Evolutionary conservation across 2,113 vertebrate genomes (phyloP).

Genomic region (Aspidoscelis tigris): DNA sequence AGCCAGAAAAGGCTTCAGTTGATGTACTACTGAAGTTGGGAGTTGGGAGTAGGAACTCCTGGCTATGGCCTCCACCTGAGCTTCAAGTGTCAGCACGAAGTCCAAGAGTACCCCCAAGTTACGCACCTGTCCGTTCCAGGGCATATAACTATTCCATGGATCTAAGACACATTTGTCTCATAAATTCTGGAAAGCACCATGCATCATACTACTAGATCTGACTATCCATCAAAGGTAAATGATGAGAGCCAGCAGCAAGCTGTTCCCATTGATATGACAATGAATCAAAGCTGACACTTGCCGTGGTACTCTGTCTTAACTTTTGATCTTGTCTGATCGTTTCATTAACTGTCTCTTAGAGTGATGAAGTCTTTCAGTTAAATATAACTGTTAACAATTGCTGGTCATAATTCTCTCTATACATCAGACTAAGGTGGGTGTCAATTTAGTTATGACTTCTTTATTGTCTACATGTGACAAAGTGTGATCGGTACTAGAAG

Average conservation of each 20-base stretch:
- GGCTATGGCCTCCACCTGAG: no score
- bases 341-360: conserved; percentile 16
- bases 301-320: not conserved
- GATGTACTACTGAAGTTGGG: no score
- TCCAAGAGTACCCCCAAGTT: no score
- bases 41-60: no score
- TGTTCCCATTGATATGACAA: not conserved
- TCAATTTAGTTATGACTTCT: not conserved
- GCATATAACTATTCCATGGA: not conserved
- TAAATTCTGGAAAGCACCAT: conserved; percentile 4
- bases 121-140: no score
- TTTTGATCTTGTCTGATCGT: conserved; percentile 7
- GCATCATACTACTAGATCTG: conserved; percentile 2
- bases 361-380: conserved; percentile 1
- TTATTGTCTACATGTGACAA: not conserved
- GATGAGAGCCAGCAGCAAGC: not conserved
- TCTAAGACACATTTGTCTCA: conserved; percentile 8
- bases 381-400: not conserved
- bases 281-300: conserved; percentile 7
- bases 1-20: no score
- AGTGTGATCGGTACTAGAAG: not conserved
- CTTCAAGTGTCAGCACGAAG: no score
- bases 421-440: not conserved
- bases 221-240: conserved; percentile 4
- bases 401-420: not conserved